These are phyloP conservation scores for Lutjanus campechanus DNA, from an alignment of 2,797 vertebrate species.

Conservation along the genomic window DNA sequence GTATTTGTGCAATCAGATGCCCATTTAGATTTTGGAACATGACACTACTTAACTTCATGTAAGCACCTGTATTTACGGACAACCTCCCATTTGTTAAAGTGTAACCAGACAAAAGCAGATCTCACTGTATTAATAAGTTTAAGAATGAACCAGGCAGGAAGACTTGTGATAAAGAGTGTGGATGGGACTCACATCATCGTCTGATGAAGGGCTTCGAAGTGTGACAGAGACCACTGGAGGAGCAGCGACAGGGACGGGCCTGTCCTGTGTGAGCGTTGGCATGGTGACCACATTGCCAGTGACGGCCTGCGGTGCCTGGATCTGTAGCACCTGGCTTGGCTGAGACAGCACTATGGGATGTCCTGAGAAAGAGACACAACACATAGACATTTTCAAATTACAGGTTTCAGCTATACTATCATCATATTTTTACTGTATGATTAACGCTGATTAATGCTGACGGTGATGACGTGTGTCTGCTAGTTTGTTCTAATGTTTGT, in stretches of 20 bases:
- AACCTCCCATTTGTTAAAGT: background rate
- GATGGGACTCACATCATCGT: slow-evolving; percentile 91
- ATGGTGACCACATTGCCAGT: slow-evolving; percentile 83
- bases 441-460: slow-evolving; percentile 29
- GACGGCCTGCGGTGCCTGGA: slow-evolving; percentile 87
- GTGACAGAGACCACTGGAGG: slow-evolving; percentile 69
- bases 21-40: background rate
- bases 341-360: slow-evolving; percentile 88
- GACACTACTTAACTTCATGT: background rate
- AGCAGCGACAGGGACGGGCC: slow-evolving; percentile 65
- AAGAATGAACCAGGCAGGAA: background rate
- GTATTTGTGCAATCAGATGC: slow-evolving; percentile 13
- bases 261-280: slow-evolving; percentile 81
- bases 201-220: slow-evolving; percentile 73
- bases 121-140: background rate
- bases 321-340: slow-evolving; percentile 88
- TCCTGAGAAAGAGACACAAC: slow-evolving; percentile 79
- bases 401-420: slow-evolving; percentile 32
- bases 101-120: background rate
- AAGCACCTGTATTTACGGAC: background rate
- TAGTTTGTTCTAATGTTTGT: slow-evolving; percentile 8
- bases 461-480: slow-evolving; percentile 39
- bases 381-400: slow-evolving; percentile 52
- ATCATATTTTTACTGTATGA: slow-evolving; percentile 51
- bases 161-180: background rate